A percentile compares a stretch with the other conserved stretches of the same genome.
Conservation (phyloP, 2,113 vertebrate species). For the Hemicordylus capensis region DNA sequence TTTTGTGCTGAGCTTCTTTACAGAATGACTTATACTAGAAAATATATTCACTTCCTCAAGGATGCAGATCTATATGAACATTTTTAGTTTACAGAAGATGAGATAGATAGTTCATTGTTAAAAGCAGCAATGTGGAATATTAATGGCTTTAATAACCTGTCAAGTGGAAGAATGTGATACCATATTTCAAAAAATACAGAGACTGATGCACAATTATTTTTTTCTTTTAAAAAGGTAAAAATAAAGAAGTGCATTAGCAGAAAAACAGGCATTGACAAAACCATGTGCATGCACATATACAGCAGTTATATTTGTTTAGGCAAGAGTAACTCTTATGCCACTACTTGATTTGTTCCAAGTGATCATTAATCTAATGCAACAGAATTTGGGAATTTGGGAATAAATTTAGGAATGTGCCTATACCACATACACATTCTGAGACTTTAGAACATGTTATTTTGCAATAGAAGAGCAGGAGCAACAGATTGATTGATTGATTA, state of each 20-base stretch:
- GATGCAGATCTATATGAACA: not conserved
- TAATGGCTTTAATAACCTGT: constrained; percentile 12
- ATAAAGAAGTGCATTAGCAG: not conserved
- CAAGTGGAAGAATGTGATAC: not conserved
- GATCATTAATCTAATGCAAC: not conserved
- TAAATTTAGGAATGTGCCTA: not conserved
- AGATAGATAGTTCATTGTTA: not conserved
- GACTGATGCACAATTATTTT: not conserved
- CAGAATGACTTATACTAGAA: not conserved
- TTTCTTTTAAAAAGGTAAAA: not conserved
- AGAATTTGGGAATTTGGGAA: too few species aligned
- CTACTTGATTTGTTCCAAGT: not conserved
- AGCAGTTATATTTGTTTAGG: not conserved
- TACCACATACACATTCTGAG: not conserved
- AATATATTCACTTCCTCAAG: not conserved
- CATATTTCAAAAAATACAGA: constrained; percentile 6
- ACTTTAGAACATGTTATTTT: not conserved
- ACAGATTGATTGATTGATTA: too few species aligned
- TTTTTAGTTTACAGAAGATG: not conserved
- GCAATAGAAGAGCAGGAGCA: not conserved
- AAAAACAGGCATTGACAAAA: not conserved
- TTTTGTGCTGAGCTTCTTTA: not conserved
- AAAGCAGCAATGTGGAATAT: not conserved
- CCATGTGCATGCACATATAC: not conserved
- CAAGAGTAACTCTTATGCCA: too few species aligned